These are phyloP conservation scores for Sinella curviseta DNA, from an alignment of 1,140 invertebrate genomes.

Conservation along the genomic window DNA sequence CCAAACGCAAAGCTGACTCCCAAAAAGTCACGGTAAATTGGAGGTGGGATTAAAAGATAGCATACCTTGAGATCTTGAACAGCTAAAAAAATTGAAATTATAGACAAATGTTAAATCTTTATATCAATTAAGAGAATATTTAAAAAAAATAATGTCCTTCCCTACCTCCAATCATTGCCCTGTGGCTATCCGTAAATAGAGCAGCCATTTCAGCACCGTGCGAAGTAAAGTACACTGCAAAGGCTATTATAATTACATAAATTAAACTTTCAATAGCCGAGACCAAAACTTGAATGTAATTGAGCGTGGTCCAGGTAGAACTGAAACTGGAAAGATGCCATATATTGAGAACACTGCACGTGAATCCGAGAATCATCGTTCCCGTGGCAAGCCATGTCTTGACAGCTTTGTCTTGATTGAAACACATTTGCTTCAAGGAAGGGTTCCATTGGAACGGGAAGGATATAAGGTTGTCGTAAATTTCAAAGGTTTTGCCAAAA, in stretches of 20 bases:
- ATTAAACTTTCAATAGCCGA: neutral
- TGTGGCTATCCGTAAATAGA: neutral
- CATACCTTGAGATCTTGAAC: neutral
- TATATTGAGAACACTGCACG: neutral
- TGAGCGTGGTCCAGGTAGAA: neutral
- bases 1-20: neutral
- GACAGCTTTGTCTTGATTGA: neutral
- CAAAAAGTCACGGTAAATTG: neutral
- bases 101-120: neutral
- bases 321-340: neutral
- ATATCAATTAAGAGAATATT: neutral
- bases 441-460: neutral
- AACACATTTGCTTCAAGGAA: neutral
- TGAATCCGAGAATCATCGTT: neutral
- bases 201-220: neutral
- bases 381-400: neutral
- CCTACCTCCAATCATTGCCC: neutral
- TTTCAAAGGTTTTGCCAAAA: neutral
- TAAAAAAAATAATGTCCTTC: neutral
- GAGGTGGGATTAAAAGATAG: neutral
- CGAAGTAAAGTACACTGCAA: neutral
- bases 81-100: neutral
- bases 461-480: neutral
- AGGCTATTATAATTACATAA: neutral
- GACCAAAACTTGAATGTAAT: neutral